Conservation (phyloP, 2,113 vertebrate genomes). For the Pomatorhinus ruficollis region DNA sequence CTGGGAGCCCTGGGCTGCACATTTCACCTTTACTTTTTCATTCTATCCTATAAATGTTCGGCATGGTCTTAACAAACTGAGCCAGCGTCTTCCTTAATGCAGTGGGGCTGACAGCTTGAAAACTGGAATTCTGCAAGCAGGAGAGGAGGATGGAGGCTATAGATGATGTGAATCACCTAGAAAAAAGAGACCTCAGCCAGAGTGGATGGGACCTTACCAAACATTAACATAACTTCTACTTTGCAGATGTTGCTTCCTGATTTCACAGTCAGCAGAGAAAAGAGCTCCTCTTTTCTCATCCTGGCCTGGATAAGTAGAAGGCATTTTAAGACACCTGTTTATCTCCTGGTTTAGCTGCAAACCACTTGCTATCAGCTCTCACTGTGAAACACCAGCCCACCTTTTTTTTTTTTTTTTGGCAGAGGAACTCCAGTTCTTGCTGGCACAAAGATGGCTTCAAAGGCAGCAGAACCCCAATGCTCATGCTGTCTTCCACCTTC, state of each 20-base stretch:
- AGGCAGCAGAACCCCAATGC: neutral
- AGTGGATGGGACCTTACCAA: neutral
- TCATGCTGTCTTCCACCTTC: neutral
- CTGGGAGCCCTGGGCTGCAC: constrained; percentile 38
- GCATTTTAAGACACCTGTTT: neutral
- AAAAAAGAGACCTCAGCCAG: neutral
- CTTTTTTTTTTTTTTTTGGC: neutral
- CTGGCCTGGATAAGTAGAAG: neutral
- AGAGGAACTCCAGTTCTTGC: neutral
- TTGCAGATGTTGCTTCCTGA: neutral
- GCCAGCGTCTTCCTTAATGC: neutral
- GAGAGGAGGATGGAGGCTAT: neutral
- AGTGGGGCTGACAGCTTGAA: neutral
- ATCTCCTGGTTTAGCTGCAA: neutral
- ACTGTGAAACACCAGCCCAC: neutral
- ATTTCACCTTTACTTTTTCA: constrained; percentile 60
- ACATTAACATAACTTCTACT: neutral
- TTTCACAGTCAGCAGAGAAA: neutral
- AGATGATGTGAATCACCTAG: neutral
- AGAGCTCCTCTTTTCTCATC: neutral
- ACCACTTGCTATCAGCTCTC: neutral
- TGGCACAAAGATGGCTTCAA: neutral
- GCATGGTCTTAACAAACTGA: neutral
- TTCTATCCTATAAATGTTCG: neutral
- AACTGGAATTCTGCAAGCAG: neutral